Percentiles rank a stretch among this genome's conserved stretches.
These are phyloP conservation scores for Eumerus sabulonum DNA, from an alignment of 2,888 invertebrate genomes.

Conservation along the genomic window DNA sequence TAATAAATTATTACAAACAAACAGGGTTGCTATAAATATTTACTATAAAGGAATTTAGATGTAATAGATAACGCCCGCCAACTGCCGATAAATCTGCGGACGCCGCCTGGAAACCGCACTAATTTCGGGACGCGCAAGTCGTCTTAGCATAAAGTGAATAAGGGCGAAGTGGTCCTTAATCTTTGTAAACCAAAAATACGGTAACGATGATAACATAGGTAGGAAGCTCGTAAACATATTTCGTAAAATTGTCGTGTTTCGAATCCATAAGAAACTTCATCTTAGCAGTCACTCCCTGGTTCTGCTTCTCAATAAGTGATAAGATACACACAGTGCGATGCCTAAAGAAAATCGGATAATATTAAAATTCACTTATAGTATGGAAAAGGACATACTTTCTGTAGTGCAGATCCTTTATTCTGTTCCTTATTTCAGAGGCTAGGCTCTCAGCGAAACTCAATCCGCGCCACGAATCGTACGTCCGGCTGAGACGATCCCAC, in stretches of 20 bases:
- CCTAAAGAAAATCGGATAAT: constrained; percentile 69
- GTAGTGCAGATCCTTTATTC: constrained; percentile 76
- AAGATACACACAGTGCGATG: constrained; percentile 78
- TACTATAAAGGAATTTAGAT: too few relatives aligned
- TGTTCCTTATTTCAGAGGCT: constrained; percentile 75
- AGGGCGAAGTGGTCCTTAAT: constrained; percentile 69
- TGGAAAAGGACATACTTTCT: constrained; percentile 71
- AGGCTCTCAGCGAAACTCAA: constrained; percentile 76
- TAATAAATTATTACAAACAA: too few relatives aligned
- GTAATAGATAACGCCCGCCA: too few relatives aligned
- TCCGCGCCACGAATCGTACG: constrained; percentile 78
- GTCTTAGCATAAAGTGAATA: too few relatives aligned
- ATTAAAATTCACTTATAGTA: neutral
- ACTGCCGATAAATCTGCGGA: too few relatives aligned
- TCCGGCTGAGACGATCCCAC: constrained; percentile 78
- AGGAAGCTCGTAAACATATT: constrained; percentile 75
- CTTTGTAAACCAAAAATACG: constrained; percentile 76
- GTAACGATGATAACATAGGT: constrained; percentile 77
- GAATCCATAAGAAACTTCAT: constrained; percentile 77
- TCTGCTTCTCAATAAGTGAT: constrained; percentile 77
- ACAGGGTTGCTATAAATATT: too few relatives aligned
- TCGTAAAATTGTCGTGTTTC: constrained; percentile 77
- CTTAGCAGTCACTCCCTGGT: constrained; percentile 76
- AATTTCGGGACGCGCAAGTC: too few relatives aligned
- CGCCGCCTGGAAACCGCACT: too few relatives aligned